These are phyloP conservation scores for Phyllostomus hastatus DNA, from an alignment of 2,113 vertebrate species.

Conservation along the genomic window DNA sequence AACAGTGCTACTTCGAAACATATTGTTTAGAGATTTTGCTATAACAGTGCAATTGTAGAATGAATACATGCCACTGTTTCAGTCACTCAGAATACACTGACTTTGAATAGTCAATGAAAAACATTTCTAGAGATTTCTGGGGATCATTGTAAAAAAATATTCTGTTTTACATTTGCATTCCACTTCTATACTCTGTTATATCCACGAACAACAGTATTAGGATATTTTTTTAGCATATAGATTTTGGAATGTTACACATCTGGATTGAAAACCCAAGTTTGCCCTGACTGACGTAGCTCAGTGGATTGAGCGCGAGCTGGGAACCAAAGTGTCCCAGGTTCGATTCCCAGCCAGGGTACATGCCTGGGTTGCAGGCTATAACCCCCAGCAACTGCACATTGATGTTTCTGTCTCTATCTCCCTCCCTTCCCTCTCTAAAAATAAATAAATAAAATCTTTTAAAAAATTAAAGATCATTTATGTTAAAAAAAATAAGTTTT, in stretches of 20 bases:
- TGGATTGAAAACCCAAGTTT: background rate
- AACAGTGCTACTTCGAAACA: slow-evolving; percentile 23
- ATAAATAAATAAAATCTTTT: too few species aligned
- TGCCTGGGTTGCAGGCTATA: too few species aligned
- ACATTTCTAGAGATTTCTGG: background rate
- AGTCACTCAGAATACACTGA: background rate
- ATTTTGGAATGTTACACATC: background rate
- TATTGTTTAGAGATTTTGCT: background rate
- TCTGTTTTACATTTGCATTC: background rate
- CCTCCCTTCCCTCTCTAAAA: too few species aligned
- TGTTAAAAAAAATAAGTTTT: too few species aligned
- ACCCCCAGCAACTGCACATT: too few species aligned
- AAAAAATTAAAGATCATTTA: too few species aligned
- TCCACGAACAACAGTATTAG: background rate
- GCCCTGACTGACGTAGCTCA: too few species aligned
- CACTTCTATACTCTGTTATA: background rate
- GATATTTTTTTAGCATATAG: background rate
- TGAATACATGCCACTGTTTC: background rate
- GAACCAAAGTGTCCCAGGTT: too few species aligned
- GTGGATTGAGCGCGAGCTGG: too few species aligned
- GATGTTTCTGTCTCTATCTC: too few species aligned
- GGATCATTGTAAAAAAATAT: background rate
- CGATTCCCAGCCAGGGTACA: too few species aligned
- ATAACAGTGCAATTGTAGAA: background rate
- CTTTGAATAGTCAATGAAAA: background rate